A percentile compares a stretch with the other conserved stretches of the same genome.
phyloP scores from a whole-genome alignment of 2,113 vertebrate species.

The Sciurus niger region DNA sequence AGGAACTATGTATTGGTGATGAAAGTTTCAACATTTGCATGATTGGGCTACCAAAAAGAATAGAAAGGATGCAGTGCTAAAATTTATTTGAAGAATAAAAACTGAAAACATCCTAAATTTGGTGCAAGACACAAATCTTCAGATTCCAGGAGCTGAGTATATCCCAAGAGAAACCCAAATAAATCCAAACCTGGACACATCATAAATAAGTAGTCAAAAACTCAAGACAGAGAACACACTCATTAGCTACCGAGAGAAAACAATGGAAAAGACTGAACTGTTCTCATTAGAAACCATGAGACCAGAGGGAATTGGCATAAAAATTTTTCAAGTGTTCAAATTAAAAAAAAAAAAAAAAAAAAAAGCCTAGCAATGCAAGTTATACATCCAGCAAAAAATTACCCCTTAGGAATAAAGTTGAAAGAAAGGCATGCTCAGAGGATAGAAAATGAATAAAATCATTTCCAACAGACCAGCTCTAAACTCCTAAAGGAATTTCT shows the following conservation, averaged over 20 bases:
- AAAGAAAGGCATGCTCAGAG: neutral
- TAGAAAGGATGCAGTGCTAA: neutral
- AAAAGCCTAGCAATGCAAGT: neutral
- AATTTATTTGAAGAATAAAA: neutral
- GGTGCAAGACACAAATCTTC: neutral
- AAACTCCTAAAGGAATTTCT: slow-evolving; percentile 2
- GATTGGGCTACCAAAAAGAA: neutral
- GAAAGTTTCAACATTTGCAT: neutral
- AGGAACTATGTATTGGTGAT: neutral
- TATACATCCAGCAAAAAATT: neutral
- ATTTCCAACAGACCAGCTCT: neutral
- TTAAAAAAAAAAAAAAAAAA: neutral
- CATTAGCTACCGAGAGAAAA: neutral
- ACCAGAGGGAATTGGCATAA: neutral
- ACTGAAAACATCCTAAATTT: neutral
- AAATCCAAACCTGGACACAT: neutral
- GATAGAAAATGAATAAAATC: neutral
- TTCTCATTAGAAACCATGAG: neutral
- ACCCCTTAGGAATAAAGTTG: neutral
- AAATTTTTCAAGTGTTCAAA: slow-evolving; percentile 28
- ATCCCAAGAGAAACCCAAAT: neutral
- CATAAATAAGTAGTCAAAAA: neutral
- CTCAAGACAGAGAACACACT: neutral
- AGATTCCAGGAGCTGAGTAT: neutral
- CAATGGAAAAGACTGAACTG: neutral